These are phyloP conservation scores for Fundulus diaphanus DNA, from an alignment of 2,797 vertebrate genomes.

Conservation along the genomic window DNA sequence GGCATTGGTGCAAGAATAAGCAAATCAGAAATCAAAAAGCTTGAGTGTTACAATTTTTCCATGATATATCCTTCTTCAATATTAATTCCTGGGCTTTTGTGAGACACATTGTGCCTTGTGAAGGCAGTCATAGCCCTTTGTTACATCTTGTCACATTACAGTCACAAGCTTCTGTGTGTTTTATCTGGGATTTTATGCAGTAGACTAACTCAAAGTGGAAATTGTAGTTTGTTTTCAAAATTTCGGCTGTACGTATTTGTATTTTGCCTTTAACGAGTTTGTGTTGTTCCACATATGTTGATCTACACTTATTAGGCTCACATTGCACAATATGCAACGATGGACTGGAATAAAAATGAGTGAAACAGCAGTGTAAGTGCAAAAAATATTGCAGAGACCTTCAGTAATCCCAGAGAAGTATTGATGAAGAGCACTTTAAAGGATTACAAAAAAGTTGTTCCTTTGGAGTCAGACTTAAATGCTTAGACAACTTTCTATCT, in stretches of 20 bases:
- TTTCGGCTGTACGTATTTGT: neutral
- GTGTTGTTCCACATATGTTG: neutral
- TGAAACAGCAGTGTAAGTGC: neutral
- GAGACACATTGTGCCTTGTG: neutral
- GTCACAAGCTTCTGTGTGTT: neutral
- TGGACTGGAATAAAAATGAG: neutral
- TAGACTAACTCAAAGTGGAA: neutral
- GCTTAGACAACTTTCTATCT: no score
- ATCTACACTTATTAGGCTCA: neutral
- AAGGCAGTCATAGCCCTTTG: neutral
- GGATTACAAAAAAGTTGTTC: neutral
- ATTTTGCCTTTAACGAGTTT: neutral
- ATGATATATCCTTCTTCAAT: neutral
- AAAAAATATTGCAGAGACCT: neutral
- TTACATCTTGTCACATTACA: neutral
- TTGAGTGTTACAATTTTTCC: slow-evolving; percentile 17
- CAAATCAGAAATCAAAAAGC: slow-evolving; percentile 27
- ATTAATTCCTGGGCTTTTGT: neutral
- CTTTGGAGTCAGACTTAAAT: neutral
- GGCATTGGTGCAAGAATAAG: slow-evolving; percentile 10
- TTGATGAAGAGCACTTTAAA: neutral
- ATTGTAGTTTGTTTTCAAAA: neutral
- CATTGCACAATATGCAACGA: neutral
- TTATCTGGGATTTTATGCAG: neutral
- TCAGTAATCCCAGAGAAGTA: neutral